phyloP scores from a whole-genome alignment of 2,113 vertebrate genomes.

The Entelurus aequoreus region DNA sequence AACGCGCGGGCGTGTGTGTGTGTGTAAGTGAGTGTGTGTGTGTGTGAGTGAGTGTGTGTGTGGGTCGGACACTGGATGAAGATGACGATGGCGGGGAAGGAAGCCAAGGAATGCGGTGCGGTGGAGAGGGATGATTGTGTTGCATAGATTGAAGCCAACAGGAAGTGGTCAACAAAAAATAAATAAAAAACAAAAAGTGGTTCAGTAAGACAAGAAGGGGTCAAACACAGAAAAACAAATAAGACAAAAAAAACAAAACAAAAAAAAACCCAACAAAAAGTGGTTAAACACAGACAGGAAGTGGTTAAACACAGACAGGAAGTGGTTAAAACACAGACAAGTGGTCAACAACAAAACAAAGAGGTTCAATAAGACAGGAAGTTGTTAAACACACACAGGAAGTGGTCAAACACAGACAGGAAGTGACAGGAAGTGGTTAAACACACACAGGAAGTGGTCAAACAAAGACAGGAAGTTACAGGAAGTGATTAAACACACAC shows the following conservation, averaged over 20 bases:
- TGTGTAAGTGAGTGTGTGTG: constrained; percentile 29
- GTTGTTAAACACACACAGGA: too few species aligned
- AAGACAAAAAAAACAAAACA: too few species aligned
- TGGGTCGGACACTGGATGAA: constrained; percentile 54
- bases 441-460: too few species aligned
- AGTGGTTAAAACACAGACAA: neutral
- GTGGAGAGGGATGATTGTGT: constrained; percentile 64
- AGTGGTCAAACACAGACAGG: too few species aligned
- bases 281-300: neutral
- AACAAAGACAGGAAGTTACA: neutral
- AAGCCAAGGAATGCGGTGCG: constrained; percentile 34
- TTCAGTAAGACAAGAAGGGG: constrained; percentile 23
- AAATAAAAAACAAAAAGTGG: too few species aligned
- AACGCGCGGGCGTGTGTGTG: constrained; percentile 43
- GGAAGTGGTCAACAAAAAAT: constrained; percentile 40
- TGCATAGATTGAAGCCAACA: constrained; percentile 79
- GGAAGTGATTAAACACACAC: too few species aligned
- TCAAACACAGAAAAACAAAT: constrained; percentile 5
- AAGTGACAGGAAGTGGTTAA: too few species aligned
- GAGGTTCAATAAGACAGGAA: too few species aligned
- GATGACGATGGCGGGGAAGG: constrained; percentile 30
- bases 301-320: constrained; percentile 9
- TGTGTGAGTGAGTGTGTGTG: constrained; percentile 31
- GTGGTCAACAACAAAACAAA: too few species aligned
- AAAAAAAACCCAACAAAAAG: constrained; percentile 17